Evolutionary conservation across 2,888 invertebrate genomes (phyloP).

Genomic region (Steinernema carpocapsae): DNA sequence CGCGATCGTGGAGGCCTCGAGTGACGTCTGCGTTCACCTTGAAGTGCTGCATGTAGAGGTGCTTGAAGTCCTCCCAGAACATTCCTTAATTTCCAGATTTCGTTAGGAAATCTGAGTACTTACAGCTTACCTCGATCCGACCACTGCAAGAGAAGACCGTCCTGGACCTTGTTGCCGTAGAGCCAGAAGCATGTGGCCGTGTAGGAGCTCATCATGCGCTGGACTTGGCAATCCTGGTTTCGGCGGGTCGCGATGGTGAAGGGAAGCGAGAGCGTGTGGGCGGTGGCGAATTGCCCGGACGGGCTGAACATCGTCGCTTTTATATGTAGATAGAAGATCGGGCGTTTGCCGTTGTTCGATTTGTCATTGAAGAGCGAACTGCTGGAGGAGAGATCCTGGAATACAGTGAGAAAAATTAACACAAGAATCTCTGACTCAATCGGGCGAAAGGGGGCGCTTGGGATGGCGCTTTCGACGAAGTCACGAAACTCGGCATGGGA

Average conservation of each 20-base stretch:
- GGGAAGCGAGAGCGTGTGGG: conserved; percentile 67
- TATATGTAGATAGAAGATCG: conserved; percentile 67
- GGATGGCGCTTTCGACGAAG: too few relatives aligned
- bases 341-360: conserved; percentile 60
- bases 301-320: conserved; percentile 63
- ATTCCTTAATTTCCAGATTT: conserved; percentile 50
- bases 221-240: conserved; percentile 69
- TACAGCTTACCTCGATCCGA: conserved; percentile 47
- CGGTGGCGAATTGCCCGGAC: conserved; percentile 61
- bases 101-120: conserved; percentile 21
- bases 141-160: conserved; percentile 63
- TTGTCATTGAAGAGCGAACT: conserved; percentile 47
- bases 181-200: conserved; percentile 68
- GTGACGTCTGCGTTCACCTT: conserved; percentile 64
- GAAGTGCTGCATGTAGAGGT: conserved; percentile 65
- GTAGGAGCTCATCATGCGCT: conserved; percentile 68
- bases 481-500: too few relatives aligned
- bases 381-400: conserved; percentile 57
- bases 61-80: conserved; percentile 66
- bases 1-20: conserved; percentile 59
- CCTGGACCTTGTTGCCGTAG: conserved; percentile 62
- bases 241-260: conserved; percentile 67
- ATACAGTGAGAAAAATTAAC: too few relatives aligned
- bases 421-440: too few relatives aligned
- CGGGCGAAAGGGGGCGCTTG: too few relatives aligned